These are phyloP conservation scores for Grantiella picta DNA, from an alignment of 2,113 vertebrate species.

Conservation along the genomic window DNA sequence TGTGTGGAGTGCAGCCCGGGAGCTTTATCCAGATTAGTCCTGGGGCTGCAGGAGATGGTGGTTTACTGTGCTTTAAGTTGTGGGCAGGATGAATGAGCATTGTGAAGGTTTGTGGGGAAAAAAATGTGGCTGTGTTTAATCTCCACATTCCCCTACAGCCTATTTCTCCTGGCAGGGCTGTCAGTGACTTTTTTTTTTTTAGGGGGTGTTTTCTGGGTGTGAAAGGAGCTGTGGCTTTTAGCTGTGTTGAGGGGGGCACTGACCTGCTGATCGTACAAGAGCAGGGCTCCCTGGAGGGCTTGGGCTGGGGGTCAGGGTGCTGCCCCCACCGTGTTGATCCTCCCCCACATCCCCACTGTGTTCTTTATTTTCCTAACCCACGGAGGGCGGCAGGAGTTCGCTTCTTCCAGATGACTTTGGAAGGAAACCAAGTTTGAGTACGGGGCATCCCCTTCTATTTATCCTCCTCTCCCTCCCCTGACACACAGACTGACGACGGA, in stretches of 20 bases:
- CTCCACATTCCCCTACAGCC: background rate
- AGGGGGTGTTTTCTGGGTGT: background rate
- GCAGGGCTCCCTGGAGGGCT: background rate
- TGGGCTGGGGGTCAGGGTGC: background rate
- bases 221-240: background rate
- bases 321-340: background rate
- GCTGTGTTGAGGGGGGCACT: background rate
- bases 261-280: background rate
- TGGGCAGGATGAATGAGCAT: background rate
- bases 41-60: background rate
- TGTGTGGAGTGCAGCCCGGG: background rate
- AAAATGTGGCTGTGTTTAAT: background rate
- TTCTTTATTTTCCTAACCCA: background rate
- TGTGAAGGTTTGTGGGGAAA: background rate
- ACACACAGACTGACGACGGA: slow-evolving; percentile 29
- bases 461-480: background rate
- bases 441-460: slow-evolving; percentile 65
- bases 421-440: slow-evolving; percentile 58
- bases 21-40: background rate
- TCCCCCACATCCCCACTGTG: background rate
- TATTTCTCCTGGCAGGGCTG: background rate
- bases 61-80: background rate
- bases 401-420: slow-evolving; percentile 41
- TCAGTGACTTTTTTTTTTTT: background rate
- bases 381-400: slow-evolving; percentile 2